phyloP scores from a whole-genome alignment of 2,888 invertebrate species.

The Zhuqinia jingwanae region DNA sequence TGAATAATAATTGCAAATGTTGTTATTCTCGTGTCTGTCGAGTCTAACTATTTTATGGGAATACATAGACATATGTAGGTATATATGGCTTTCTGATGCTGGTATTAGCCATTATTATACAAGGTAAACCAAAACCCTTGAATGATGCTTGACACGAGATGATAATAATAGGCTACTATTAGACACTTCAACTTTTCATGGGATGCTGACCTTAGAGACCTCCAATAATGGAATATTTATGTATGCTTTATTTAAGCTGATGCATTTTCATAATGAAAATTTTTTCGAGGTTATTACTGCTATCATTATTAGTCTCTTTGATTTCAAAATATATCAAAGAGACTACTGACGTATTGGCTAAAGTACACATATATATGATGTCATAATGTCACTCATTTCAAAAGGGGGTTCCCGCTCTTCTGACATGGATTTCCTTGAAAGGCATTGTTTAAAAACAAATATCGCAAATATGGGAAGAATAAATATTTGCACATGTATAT shows the following conservation, averaged over 20 bases:
- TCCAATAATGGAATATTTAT: no score
- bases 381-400: not conserved
- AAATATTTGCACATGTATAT: not conserved
- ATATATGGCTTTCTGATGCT: conserved; percentile 13
- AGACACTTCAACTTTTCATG: not conserved
- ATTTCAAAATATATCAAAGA: not conserved
- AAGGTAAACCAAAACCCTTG: conserved; percentile 44
- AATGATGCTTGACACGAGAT: conserved; percentile 38
- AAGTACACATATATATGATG: not conserved
- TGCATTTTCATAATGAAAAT: not conserved
- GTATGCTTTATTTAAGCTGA: no score
- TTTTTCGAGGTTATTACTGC: not conserved
- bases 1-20: no score
- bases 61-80: not conserved
- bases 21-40: no score
- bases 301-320: not conserved
- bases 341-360: not conserved
- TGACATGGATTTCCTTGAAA: conserved; percentile 14
- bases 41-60: no score
- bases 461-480: conserved; percentile 12
- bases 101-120: conserved; percentile 36
- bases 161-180: no score
- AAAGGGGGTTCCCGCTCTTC: not conserved
- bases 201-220: conserved; percentile 35
- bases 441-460: not conserved